phyloP scores from a whole-genome alignment of 2,888 invertebrate genomes.

The Nemotelus nigrinus region DNA sequence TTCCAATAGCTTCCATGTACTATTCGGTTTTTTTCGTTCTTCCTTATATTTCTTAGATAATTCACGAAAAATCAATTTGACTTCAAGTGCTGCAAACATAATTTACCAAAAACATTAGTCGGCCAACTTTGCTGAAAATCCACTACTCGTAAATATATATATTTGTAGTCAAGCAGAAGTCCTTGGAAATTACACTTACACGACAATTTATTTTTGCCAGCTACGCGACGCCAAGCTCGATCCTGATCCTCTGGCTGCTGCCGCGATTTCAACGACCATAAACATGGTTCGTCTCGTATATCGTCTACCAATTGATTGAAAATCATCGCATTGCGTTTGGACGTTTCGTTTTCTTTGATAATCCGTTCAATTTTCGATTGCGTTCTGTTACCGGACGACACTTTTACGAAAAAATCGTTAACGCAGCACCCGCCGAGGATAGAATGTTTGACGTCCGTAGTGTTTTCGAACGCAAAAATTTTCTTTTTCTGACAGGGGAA shows the following conservation, averaged over 20 bases:
- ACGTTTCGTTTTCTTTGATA: not conserved
- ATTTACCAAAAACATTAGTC: not conserved
- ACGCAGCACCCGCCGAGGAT: too few relatives aligned
- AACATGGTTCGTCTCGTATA: conserved; percentile 60
- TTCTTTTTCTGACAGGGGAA: too few relatives aligned
- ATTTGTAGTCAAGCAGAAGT: too few relatives aligned
- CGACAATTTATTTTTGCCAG: conserved; percentile 61
- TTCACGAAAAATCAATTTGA: conserved; percentile 63
- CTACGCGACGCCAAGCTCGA: conserved; percentile 62
- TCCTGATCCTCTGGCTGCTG: conserved; percentile 57
- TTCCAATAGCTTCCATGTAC: conserved; percentile 61
- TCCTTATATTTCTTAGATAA: conserved; percentile 63
- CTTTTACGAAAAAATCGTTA: too few relatives aligned
- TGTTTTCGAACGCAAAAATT: too few relatives aligned
- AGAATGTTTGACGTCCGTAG: too few relatives aligned
- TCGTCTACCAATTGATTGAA: conserved; percentile 58
- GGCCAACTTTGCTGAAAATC: too few relatives aligned
- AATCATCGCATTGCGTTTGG: conserved; percentile 28
- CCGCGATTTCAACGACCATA: conserved; percentile 56
- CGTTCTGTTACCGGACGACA: too few relatives aligned
- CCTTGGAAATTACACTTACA: conserved; percentile 49
- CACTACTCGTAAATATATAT: too few relatives aligned
- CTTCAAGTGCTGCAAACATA: conserved; percentile 58
- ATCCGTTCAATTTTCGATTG: not conserved
- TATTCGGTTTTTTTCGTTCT: conserved; percentile 59